Evolutionary conservation across 2,797 vertebrate species (phyloP), one percentile per base, ranked within the genome.

Genomic region (Sebastolobus altivelis): DNA sequence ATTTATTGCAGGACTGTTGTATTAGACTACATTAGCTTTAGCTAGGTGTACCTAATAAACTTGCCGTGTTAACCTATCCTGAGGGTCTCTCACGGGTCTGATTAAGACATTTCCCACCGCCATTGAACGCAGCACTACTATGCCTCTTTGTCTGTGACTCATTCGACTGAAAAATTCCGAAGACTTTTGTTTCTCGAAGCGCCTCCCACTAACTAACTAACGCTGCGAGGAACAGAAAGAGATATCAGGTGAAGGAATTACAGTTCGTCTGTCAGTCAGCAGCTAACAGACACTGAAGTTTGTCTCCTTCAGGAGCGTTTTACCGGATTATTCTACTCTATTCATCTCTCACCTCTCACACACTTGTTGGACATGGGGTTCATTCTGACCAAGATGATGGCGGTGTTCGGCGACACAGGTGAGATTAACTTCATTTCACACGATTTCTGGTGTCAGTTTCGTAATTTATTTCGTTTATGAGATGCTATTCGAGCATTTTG

Each of bases 381-480:
- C 18, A 79, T 96, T 33, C 93, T 96, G 66, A 90, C 94, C 29
- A 96, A 95, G 89, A 91, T 96, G 89, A 91, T 96, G 95, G 89
- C 95, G 52, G 93, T 96, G 72, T 96, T 96, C 75, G 95, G 96
- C 0, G 92, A 96, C 83, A 92, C 60, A 93, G 96, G 96, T 96
- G 86, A 91, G 86, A 70, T 3, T 1, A 8, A 20, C 40, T 67
- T 31, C 0, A 16, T 14, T 33, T 58, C 4, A 65, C 25, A 46
- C 12, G 16, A 2, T 11, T 27, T 66, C 2, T 29, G 29, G 9
- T 38, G 33, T 25, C 8, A 5, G 8, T 59, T 55, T 22, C 8
- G 5, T 65, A 0, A 27, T 59, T 10, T 16, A 1, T 61, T 11
- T 43, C 40, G 9, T n/a, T 52, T 1, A 16, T 76, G 16, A 69